Evolutionary conservation across 2,888 invertebrate genomes (phyloP).

Genomic region (Pheosia tremula): DNA sequence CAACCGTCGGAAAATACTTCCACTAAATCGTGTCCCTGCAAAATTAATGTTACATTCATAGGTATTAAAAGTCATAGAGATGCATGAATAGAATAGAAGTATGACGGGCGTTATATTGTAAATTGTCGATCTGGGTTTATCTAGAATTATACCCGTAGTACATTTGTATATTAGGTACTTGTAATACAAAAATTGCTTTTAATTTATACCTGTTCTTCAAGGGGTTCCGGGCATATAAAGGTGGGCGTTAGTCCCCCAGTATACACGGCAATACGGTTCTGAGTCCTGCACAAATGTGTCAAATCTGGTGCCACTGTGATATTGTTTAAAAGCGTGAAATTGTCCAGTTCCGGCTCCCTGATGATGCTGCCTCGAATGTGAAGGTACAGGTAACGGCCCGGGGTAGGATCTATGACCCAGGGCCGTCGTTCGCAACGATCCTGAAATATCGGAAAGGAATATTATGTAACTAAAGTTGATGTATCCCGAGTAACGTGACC

Average conservation of each 20-base stretch:
- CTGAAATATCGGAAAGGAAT: constrained; percentile 72
- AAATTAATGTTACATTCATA: constrained; percentile 6
- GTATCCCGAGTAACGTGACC: too few species aligned
- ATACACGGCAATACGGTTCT: constrained; percentile 91
- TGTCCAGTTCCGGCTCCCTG: constrained; percentile 76
- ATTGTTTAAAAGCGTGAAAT: constrained; percentile 82
- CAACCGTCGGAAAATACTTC: constrained; percentile 95
- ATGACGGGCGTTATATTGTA: too few species aligned
- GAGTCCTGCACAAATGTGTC: constrained; percentile 87
- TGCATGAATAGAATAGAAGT: too few species aligned
- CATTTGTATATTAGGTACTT: too few species aligned
- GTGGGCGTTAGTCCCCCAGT: constrained; percentile 87
- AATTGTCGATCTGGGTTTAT: too few species aligned
- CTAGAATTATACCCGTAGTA: too few species aligned
- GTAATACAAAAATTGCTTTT: too few species aligned
- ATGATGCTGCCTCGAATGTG: constrained; percentile 88
- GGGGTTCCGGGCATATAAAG: constrained; percentile 84
- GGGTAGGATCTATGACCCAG: constrained; percentile 91
- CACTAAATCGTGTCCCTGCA: constrained; percentile 86
- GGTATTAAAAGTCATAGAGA: too few species aligned
- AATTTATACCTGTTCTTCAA: constrained; percentile 54
- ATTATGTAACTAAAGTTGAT: neutral
- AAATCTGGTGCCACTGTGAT: constrained; percentile 84
- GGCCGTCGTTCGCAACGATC: constrained; percentile 92
- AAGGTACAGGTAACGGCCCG: constrained; percentile 91